A percentile compares a stretch with the other conserved stretches of the same genome.
These are phyloP conservation scores for Staurois parvus DNA, from an alignment of 2,797 vertebrate genomes.

Conservation along the genomic window DNA sequence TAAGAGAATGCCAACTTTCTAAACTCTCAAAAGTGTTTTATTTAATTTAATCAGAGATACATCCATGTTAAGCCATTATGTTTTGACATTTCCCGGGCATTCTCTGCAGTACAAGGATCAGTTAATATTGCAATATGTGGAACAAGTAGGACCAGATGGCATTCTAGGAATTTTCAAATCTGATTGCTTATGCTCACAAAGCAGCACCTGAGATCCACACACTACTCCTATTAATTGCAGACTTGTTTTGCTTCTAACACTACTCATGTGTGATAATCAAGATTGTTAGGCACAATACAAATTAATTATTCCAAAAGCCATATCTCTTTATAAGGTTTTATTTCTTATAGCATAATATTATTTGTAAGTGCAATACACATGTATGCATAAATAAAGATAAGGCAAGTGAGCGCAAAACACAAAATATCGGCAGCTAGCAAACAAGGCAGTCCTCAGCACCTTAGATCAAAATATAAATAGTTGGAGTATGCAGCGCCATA, in stretches of 20 bases:
- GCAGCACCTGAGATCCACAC: constrained; percentile 40
- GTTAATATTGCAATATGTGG: constrained; percentile 10
- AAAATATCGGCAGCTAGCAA: too few relatives aligned
- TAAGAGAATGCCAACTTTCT: too few relatives aligned
- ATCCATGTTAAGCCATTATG: background rate
- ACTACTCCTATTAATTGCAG: constrained; percentile 10
- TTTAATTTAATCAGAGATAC: background rate
- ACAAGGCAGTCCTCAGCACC: too few relatives aligned
- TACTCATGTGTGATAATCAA: constrained; percentile 21
- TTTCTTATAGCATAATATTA: background rate
- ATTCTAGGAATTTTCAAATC: constrained; percentile 22
- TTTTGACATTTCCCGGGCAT: constrained; percentile 5
- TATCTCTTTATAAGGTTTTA: background rate
- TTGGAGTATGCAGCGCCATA: too few relatives aligned
- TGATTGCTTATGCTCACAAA: constrained; percentile 14
- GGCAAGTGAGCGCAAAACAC: too few relatives aligned
- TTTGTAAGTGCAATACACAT: too few relatives aligned
- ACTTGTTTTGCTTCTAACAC: background rate
- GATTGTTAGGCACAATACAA: background rate
- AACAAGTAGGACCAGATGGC: constrained; percentile 45
- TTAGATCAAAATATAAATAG: too few relatives aligned
- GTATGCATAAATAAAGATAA: too few relatives aligned
- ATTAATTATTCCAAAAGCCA: background rate
- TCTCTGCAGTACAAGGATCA: background rate
- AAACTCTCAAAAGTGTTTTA: background rate